A percentile compares a stretch with the other conserved stretches of the same genome.
phyloP scores from a whole-genome alignment of 2,113 vertebrate species.

The Plotosus lineatus region DNA sequence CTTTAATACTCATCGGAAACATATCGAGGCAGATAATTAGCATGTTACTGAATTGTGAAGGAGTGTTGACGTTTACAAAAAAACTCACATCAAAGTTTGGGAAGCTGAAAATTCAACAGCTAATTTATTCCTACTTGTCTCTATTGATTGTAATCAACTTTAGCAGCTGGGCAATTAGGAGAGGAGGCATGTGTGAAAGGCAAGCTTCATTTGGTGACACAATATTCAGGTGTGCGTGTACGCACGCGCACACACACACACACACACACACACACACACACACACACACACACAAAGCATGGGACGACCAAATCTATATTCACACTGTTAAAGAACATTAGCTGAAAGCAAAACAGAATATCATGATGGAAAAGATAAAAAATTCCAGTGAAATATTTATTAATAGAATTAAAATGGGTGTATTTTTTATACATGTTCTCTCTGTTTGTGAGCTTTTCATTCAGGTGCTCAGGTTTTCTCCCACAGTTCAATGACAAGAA shows the following conservation, averaged over 20 bases:
- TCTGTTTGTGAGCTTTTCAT: too few relatives aligned
- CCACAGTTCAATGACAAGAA: too few relatives aligned
- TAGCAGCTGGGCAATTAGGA: constrained; percentile 25
- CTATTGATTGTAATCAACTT: constrained; percentile 13
- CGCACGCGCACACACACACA: constrained; percentile 9
- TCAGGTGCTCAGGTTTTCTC: too few relatives aligned
- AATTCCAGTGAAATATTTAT: too few relatives aligned
- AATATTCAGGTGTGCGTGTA: neutral
- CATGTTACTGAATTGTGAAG: constrained; percentile 33
- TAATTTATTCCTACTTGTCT: constrained; percentile 29
- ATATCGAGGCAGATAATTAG: constrained; percentile 32
- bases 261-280: constrained; percentile 10
- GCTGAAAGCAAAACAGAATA: neutral
- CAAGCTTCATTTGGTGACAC: constrained; percentile 33
- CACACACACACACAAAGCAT: neutral
- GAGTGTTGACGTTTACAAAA: constrained; percentile 37
- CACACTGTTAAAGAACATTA: neutral
- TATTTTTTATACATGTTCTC: too few relatives aligned
- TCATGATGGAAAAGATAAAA: too few relatives aligned
- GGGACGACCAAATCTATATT: neutral
- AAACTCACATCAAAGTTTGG: constrained; percentile 37
- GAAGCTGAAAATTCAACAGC: constrained; percentile 30
- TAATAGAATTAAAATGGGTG: too few relatives aligned
- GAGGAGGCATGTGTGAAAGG: constrained; percentile 15
- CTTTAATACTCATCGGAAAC: constrained; percentile 35